Percentiles rank a stretch among this genome's conserved stretches.
These are phyloP conservation scores for Calephelis perditalis DNA, from an alignment of 2,888 invertebrate species.

Conservation along the genomic window DNA sequence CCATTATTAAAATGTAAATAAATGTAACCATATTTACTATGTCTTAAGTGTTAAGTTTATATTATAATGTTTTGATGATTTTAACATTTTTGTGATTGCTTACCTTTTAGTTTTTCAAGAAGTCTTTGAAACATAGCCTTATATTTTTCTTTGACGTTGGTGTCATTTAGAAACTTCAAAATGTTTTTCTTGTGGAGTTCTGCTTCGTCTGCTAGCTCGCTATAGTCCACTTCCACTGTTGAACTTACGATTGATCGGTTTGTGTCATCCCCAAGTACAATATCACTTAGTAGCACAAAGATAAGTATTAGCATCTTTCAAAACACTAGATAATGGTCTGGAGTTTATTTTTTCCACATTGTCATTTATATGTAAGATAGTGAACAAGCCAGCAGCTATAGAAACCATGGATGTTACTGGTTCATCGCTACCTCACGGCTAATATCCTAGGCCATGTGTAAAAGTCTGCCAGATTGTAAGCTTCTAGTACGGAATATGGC, in stretches of 20 bases:
- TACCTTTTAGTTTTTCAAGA: slow-evolving; percentile 47
- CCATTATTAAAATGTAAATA: too few relatives aligned
- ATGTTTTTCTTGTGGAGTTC: slow-evolving; percentile 55
- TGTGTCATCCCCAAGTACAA: slow-evolving; percentile 7
- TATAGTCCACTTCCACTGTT: slow-evolving; percentile 50
- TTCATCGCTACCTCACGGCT: too few relatives aligned
- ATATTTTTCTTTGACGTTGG: slow-evolving; percentile 46
- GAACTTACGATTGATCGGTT: slow-evolving; percentile 1
- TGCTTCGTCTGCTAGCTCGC: slow-evolving; percentile 50
- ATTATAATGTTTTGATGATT: too few relatives aligned
- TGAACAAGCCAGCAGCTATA: too few relatives aligned
- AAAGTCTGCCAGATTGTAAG: too few relatives aligned
- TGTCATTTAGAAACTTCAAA: slow-evolving; percentile 50
- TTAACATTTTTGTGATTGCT: neutral
- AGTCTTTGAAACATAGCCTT: slow-evolving; percentile 48
- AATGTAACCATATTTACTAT: too few relatives aligned
- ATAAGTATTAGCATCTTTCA: slow-evolving; percentile 1
- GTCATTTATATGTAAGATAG: too few relatives aligned
- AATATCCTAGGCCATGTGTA: too few relatives aligned
- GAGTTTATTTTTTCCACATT: neutral
- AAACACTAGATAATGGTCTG: too few relatives aligned
- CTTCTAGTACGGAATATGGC: too few relatives aligned
- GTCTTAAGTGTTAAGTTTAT: too few relatives aligned
- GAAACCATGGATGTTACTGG: too few relatives aligned
- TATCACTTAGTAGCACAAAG: neutral